Evolutionary conservation across 37 sponge, comb jelly and placozoan species (phyloP).

Genomic region (Aplysina aerophoba): DNA sequence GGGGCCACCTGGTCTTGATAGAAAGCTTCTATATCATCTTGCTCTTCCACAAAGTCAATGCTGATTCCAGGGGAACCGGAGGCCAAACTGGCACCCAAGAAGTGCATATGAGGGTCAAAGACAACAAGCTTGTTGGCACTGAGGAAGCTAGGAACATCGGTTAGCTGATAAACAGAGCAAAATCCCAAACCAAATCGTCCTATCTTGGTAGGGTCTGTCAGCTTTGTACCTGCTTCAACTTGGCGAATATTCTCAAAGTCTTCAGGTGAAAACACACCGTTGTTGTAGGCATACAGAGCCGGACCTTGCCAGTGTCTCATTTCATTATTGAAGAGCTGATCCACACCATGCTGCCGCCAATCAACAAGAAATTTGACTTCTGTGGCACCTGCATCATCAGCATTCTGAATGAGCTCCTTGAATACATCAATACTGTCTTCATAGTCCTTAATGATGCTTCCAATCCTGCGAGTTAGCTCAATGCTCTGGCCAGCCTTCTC

Average conservation of each 20-base stretch:
- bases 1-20: conserved; percentile 77
- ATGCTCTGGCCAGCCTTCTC: conserved; percentile 41
- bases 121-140: conserved; percentile 60
- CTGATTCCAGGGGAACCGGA: conserved; percentile 66
- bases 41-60: conserved; percentile 40
- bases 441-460: conserved; percentile 67
- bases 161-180: conserved; percentile 73
- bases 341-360: conserved; percentile 58
- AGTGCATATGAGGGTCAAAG: conserved; percentile 84
- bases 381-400: conserved; percentile 88
- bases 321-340: conserved; percentile 44
- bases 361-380: conserved; percentile 81
- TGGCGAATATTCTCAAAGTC: conserved; percentile 81
- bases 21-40: neutral
- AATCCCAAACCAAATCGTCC: conserved; percentile 90
- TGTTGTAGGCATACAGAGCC: conserved; percentile 75
- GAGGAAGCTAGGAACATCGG: conserved; percentile 89
- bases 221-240: conserved; percentile 73
- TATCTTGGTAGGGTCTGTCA: conserved; percentile 68
- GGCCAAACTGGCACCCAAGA: conserved; percentile 59
- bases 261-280: conserved; percentile 64
- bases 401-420: conserved; percentile 90
- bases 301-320: conserved; percentile 87
- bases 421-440: conserved; percentile 68
- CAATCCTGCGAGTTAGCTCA: conserved; percentile 62